Conservation (phyloP, 2,113 vertebrate genomes). For the Bujurquina vittata region DNA sequence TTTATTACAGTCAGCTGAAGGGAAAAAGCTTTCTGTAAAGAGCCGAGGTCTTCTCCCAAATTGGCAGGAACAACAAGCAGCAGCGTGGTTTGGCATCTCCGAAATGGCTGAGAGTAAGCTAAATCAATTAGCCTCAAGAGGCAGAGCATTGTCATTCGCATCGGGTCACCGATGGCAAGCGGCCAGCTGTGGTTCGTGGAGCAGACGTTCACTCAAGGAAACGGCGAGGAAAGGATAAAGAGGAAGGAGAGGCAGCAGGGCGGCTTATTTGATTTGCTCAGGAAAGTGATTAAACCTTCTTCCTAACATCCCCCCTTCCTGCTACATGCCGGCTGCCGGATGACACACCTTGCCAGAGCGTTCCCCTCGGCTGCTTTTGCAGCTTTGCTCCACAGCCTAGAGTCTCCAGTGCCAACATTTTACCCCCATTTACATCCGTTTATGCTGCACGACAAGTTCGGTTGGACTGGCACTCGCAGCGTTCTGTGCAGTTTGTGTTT, state of each 20-base stretch:
- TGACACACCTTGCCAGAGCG: conserved; percentile 16
- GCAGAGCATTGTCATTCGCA: conserved; percentile 50
- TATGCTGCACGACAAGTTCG: conserved; percentile 19
- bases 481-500: background rate
- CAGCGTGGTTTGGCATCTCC: conserved; percentile 52
- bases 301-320: conserved; percentile 23
- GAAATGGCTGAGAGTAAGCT: conserved; percentile 50
- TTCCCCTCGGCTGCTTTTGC: conserved; percentile 4
- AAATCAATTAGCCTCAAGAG: conserved; percentile 62
- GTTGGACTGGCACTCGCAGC: background rate
- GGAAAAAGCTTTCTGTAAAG: conserved; percentile 14
- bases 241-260: background rate
- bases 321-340: conserved; percentile 10
- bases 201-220: conserved; percentile 35
- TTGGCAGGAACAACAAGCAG: conserved; percentile 33
- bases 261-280: conserved; percentile 62
- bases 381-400: background rate
- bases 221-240: conserved; percentile 9
- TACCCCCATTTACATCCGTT: conserved; percentile 11
- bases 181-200: conserved; percentile 34
- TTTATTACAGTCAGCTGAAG: conserved; percentile 23
- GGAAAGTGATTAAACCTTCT: conserved; percentile 66
- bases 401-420: conserved; percentile 34
- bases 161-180: conserved; percentile 44
- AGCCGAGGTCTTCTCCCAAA: conserved; percentile 20